phyloP scores from a whole-genome alignment of 1,140 invertebrate species.

The Diorhabda sublineata region DNA sequence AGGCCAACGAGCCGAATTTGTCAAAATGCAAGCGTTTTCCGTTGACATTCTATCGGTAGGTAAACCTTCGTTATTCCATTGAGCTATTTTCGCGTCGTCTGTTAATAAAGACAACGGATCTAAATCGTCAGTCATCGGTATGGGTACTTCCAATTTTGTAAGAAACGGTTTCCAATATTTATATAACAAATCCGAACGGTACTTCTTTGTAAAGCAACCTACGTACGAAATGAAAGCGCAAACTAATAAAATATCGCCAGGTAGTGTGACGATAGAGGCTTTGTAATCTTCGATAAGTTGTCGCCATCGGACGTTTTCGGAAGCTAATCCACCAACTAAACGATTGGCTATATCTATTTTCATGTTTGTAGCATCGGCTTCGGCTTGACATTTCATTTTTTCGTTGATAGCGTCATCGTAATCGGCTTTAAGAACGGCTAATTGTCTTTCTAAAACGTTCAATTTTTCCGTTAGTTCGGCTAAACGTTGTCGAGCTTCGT shows the following conservation, averaged over 20 bases:
- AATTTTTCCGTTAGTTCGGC: slow-evolving; percentile 49
- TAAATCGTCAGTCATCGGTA: slow-evolving; percentile 72
- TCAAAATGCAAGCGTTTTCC: slow-evolving; percentile 91
- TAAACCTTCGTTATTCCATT: slow-evolving; percentile 92
- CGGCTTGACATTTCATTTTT: slow-evolving; percentile 82
- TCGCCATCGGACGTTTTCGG: slow-evolving; percentile 77
- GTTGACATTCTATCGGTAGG: slow-evolving; percentile 90
- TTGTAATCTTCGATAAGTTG: slow-evolving; percentile 48
- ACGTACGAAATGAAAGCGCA: slow-evolving; percentile 96
- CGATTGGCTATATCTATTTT: slow-evolving; percentile 90
- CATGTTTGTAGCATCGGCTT: slow-evolving; percentile 75
- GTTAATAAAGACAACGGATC: slow-evolving; percentile 81
- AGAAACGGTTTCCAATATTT: slow-evolving; percentile 76
- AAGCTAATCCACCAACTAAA: slow-evolving; percentile 86
- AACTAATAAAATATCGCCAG: slow-evolving; percentile 84
- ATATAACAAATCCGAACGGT: slow-evolving; percentile 75
- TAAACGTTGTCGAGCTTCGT: slow-evolving; percentile 75
- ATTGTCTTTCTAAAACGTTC: slow-evolving; percentile 57
- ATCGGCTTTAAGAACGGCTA: slow-evolving; percentile 69
- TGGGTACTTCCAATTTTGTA: slow-evolving; percentile 56
- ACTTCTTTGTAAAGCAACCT: slow-evolving; percentile 86
- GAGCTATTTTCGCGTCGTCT: slow-evolving; percentile 85
- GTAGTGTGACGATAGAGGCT: slow-evolving; percentile 67
- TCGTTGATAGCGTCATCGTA: slow-evolving; percentile 81
- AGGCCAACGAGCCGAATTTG: slow-evolving; percentile 86